Percentiles rank a stretch among this genome's conserved stretches.
phyloP scores from a whole-genome alignment of 2,888 invertebrate species.

The Drosophila kokeensis region DNA sequence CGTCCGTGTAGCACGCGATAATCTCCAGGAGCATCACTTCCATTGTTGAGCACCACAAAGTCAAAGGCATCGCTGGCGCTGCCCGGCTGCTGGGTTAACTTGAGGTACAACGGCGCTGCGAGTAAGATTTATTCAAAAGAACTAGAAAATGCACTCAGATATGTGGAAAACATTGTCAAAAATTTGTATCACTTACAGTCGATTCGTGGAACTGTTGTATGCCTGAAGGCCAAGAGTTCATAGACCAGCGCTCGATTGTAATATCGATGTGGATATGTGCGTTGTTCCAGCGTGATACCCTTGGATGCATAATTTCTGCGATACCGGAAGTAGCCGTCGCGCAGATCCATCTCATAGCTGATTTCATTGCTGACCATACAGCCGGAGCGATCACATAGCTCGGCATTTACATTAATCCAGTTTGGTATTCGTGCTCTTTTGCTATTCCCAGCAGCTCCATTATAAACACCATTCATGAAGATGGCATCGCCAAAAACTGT shows the following conservation, averaged over 20 bases:
- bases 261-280: conserved; percentile 84
- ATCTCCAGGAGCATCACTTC: conserved; percentile 40
- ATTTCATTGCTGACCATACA: conserved; percentile 42
- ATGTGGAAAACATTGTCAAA: background rate
- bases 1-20: conserved; percentile 64
- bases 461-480: conserved; percentile 88
- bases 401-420: conserved; percentile 86
- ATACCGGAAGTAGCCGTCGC: conserved; percentile 63
- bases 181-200: conserved; percentile 32
- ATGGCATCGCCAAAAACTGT: conserved; percentile 87
- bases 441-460: conserved; percentile 86
- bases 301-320: conserved; percentile 25
- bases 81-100: conserved; percentile 63
- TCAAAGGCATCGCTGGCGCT: conserved; percentile 62
- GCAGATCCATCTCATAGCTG: conserved; percentile 60
- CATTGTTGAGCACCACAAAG: conserved; percentile 52
- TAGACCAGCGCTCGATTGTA: conserved; percentile 84
- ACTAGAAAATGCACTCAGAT: background rate
- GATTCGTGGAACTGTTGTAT: background rate
- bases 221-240: conserved; percentile 70
- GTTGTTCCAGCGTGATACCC: conserved; percentile 64
- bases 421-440: conserved; percentile 88
- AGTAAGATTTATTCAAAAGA: background rate
- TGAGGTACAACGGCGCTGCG: conserved; percentile 60
- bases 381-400: conserved; percentile 56